Conservation (phyloP, 2,888 invertebrate species). For the Zhuqinia jingwanae region DNA sequence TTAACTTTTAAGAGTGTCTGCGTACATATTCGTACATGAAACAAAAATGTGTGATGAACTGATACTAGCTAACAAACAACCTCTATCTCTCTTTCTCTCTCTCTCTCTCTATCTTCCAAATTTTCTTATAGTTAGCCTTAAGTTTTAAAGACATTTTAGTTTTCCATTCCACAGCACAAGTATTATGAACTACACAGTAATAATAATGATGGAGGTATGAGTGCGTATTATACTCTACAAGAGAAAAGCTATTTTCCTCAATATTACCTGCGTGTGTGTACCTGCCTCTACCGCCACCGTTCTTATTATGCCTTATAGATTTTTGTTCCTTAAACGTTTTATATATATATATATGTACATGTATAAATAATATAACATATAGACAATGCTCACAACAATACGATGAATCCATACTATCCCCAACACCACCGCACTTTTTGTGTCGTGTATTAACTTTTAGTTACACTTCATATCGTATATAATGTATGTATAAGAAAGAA, state of each 20-base stretch:
- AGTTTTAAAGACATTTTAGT: conserved; percentile 40
- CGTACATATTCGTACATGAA: conserved; percentile 37
- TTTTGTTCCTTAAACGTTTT: conserved; percentile 53
- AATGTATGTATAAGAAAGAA: conserved; percentile 22
- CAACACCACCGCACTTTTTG: conserved; percentile 33
- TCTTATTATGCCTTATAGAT: conserved; percentile 40
- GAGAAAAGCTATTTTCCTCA: conserved; percentile 63
- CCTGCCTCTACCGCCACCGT: conserved; percentile 40
- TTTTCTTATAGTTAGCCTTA: conserved; percentile 29
- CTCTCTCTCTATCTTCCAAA: neutral
- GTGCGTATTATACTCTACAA: conserved; percentile 34
- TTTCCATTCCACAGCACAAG: conserved; percentile 24
- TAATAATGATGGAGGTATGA: conserved; percentile 21
- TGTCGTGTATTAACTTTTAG: conserved; percentile 34
- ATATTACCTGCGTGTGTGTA: conserved; percentile 47
- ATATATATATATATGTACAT: too few relatives aligned
- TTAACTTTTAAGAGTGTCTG: neutral
- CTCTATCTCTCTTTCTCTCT: neutral
- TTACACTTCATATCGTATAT: conserved; percentile 37
- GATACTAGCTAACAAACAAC: conserved; percentile 30
- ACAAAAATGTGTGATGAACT: conserved; percentile 56
- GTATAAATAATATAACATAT: conserved; percentile 40
- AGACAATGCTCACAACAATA: conserved; percentile 59
- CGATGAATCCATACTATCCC: conserved; percentile 47
- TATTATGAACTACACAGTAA: conserved; percentile 5